Conservation (phyloP, 2,888 invertebrate species). For the Drosophila borealis region DNA sequence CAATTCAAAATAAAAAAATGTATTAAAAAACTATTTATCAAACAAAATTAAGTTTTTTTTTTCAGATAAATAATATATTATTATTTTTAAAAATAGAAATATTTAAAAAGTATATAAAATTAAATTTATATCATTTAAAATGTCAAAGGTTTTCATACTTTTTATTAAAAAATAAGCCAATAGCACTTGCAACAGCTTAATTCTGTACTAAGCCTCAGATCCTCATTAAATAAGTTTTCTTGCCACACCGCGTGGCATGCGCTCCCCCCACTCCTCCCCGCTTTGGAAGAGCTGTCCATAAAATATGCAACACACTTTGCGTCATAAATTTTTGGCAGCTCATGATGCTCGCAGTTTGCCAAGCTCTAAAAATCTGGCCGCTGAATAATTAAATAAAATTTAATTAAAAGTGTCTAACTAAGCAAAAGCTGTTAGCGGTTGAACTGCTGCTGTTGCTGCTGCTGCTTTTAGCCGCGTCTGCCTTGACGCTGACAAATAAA, state of each 20-base stretch:
- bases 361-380: slow-evolving; percentile 22
- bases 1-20: too few species aligned
- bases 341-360: slow-evolving; percentile 19
- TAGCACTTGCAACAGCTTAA: background rate
- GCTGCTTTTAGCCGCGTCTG: slow-evolving; percentile 12
- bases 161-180: background rate
- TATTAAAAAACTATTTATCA: too few species aligned
- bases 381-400: slow-evolving; percentile 76
- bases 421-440: slow-evolving; percentile 45
- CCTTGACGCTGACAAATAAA: slow-evolving; percentile 57
- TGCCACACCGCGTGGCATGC: slow-evolving; percentile 29
- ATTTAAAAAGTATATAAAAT: background rate
- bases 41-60: background rate
- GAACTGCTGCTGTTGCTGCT: slow-evolving; percentile 9
- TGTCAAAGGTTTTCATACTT: background rate
- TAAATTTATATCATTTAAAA: background rate
- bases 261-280: background rate
- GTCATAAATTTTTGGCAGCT: slow-evolving; percentile 61
- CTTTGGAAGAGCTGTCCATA: slow-evolving; percentile 25
- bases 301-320: slow-evolving; percentile 68
- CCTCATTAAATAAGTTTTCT: slow-evolving; percentile 18
- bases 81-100: background rate
- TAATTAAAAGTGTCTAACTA: slow-evolving; percentile 73
- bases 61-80: background rate
- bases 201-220: background rate